A percentile compares a stretch with the other conserved stretches of the same genome.
Conservation (phyloP, 2,113 vertebrate genomes). For the Eubucco bourcierii region DNA sequence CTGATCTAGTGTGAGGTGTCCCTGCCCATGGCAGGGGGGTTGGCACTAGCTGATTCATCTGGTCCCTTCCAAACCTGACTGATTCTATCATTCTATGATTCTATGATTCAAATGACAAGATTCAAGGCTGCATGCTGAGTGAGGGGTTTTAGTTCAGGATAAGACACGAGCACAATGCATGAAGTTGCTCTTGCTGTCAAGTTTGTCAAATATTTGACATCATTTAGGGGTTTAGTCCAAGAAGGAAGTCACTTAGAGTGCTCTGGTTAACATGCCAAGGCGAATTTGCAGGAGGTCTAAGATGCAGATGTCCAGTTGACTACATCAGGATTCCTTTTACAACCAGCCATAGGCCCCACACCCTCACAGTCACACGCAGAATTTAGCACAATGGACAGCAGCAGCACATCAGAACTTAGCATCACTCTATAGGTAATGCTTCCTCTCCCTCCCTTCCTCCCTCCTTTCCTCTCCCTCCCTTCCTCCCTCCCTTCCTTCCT, state of each 20-base stretch:
- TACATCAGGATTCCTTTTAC: background rate
- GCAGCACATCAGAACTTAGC: background rate
- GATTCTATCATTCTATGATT: too few relatives aligned
- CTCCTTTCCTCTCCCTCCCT: background rate
- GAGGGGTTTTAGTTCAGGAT: background rate
- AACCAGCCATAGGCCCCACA: fast-evolving
- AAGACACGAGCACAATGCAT: fast-evolving
- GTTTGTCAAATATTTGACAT: background rate
- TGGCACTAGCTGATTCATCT: too few relatives aligned
- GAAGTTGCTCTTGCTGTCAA: fast-evolving
- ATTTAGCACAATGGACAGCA: background rate
- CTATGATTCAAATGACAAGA: background rate
- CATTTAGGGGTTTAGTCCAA: background rate
- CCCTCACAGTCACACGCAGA: background rate
- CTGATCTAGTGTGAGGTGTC: too few relatives aligned
- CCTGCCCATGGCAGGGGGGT: too few relatives aligned
- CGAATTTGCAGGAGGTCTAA: background rate
- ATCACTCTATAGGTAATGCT: background rate
- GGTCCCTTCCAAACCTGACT: too few relatives aligned
- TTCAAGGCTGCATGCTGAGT: fast-evolving
- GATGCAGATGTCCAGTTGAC: background rate
- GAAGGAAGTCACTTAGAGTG: background rate
- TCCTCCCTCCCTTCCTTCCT: background rate
- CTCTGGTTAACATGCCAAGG: background rate
- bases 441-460: too few relatives aligned